Evolutionary conservation across 2,113 vertebrate genomes (phyloP).

Genomic region (Tetrao urogallus): DNA sequence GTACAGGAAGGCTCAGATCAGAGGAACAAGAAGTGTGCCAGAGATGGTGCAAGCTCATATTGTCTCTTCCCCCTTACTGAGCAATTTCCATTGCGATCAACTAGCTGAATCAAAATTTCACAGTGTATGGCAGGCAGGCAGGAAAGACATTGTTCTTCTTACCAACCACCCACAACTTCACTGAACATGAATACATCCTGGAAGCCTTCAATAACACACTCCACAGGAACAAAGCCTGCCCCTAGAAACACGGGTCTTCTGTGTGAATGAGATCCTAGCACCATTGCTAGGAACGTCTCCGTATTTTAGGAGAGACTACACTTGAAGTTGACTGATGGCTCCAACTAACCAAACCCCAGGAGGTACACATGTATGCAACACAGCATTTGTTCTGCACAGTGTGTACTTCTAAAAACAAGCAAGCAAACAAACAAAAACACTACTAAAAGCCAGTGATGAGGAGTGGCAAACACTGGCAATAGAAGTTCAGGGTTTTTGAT

Average conservation of each 20-base stretch:
- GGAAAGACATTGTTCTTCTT: background rate
- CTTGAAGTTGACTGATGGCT: background rate
- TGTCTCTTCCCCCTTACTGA: background rate
- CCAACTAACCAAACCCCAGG: background rate
- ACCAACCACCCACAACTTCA: background rate
- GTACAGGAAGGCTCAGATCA: background rate
- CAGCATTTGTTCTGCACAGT: background rate
- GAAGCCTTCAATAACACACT: background rate
- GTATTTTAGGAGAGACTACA: background rate
- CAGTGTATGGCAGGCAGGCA: background rate
- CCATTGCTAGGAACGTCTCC: fast-evolving
- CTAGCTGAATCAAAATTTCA: background rate
- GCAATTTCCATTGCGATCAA: background rate
- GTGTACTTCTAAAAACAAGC: too few relatives aligned
- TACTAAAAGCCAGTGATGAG: background rate
- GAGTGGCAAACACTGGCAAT: fast-evolving
- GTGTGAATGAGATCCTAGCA: fast-evolving
- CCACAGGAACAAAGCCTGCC: background rate
- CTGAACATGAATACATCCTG: fast-evolving
- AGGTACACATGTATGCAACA: background rate
- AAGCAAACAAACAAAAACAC: background rate
- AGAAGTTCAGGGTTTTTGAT: background rate
- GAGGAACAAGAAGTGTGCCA: background rate
- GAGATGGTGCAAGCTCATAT: background rate
- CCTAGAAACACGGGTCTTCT: fast-evolving